Evolutionary conservation across 1,140 invertebrate species (phyloP).

Genomic region (Temnothorax nylanderi): DNA sequence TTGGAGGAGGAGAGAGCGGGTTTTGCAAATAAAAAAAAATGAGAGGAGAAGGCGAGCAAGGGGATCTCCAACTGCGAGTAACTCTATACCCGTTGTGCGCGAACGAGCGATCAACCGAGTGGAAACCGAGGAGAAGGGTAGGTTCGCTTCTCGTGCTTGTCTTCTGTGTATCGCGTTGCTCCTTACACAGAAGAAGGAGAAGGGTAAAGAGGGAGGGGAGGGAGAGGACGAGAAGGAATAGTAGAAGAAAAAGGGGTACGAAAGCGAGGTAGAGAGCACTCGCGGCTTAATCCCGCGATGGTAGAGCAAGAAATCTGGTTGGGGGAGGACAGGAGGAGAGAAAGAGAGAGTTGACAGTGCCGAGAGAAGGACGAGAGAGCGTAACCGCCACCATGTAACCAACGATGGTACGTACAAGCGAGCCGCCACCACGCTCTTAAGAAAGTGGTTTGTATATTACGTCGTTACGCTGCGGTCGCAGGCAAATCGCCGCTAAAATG

Average conservation of each 20-base stretch:
- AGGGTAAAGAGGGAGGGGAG: background rate
- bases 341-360: constrained; percentile 28
- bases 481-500: constrained; percentile 83
- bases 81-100: constrained; percentile 80
- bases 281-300: constrained; percentile 51
- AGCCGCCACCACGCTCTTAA: constrained; percentile 76
- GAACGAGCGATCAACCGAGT: constrained; percentile 78
- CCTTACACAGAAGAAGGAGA: constrained; percentile 31
- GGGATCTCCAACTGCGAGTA: constrained; percentile 75
- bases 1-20: constrained; percentile 43
- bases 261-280: constrained; percentile 14
- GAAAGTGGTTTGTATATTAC: constrained; percentile 83
- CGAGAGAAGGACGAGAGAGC: constrained; percentile 43
- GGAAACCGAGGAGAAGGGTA: constrained; percentile 75
- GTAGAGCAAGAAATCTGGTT: constrained; percentile 24
- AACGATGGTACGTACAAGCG: constrained; percentile 68
- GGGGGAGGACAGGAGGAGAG: background rate
- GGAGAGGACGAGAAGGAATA: background rate
- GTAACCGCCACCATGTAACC: constrained; percentile 70
- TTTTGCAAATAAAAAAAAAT: constrained; percentile 68
- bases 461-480: constrained; percentile 82
- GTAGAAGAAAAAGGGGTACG: constrained; percentile 19
- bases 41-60: constrained; percentile 34
- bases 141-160: constrained; percentile 56
- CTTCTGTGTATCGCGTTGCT: constrained; percentile 74